Evolutionary conservation across 2,888 invertebrate species (phyloP), one percentile per base, ranked within the genome.

Genomic region (Leptothorax acervorum): DNA sequence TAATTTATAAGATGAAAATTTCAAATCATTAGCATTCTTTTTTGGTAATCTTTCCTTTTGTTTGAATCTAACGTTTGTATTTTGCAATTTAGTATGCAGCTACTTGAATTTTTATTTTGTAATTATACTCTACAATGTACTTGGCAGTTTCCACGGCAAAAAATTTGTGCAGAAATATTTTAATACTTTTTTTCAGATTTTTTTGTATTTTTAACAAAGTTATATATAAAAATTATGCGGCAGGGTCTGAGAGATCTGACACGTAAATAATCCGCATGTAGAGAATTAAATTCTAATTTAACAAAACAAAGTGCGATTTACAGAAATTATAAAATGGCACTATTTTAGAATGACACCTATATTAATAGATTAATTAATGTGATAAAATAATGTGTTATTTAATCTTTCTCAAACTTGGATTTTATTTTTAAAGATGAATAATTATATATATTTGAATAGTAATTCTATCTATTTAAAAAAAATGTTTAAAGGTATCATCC

Each of bases 401-500:
- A 18, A 68, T 35, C 35, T 18, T 28, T 1, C 1, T 18, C 18
- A 0, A 68, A 11, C 15, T 45, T 53, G 23, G 9, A 53, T 35
- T 71, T 39, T 15, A 39, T 23, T 71, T 39, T 0, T 28, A 23
- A 55, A 23, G 8, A n/a, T 4, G 2, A 55, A 23, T 57, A 45
- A 11, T 23, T 23, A 23, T 23, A 23, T 23, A 73, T 28, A 42
- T 48, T 48, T 45, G 45, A 2, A 23, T 23, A 11, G 15, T 15
- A 15, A 73, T 31, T 35, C 0, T 11, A 48, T 66, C 28, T 31
- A 28, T 45, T 57, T 6, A 0, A 9, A 18, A 23, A 31, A 83
- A 31, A 74, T 48, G 3, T 48, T 62, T 48, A 8, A 62, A 75
- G 86, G 57, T 86, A 4, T 65, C 75, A 8, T 81, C 66, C 1